Percentiles rank a stretch among this genome's conserved stretches.
Evolutionary conservation across 2,888 invertebrate genomes (phyloP).

Genomic region (Eupsilia transversa): DNA sequence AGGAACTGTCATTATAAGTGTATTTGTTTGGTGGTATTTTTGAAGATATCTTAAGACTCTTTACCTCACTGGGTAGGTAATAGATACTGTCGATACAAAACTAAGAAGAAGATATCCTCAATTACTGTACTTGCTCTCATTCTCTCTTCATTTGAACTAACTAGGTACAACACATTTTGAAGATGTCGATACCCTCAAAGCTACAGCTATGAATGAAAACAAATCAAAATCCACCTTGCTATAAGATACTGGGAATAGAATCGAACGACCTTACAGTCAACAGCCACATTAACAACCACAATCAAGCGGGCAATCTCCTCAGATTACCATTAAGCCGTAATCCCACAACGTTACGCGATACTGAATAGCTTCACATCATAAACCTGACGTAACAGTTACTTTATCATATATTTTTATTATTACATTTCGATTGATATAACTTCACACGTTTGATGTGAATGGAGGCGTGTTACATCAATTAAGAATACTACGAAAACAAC

Average conservation of each 20-base stretch:
- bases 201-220: background rate
- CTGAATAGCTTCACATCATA: constrained; percentile 44
- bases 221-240: too few species aligned
- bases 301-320: constrained; percentile 29
- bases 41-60: background rate
- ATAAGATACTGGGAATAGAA: too few species aligned
- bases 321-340: constrained; percentile 35
- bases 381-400: constrained; percentile 47
- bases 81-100: background rate
- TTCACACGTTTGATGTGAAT: constrained; percentile 48
- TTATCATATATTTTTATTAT: constrained; percentile 30
- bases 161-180: too few species aligned
- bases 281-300: constrained; percentile 26
- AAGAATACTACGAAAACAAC: constrained; percentile 16
- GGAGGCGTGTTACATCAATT: constrained; percentile 31
- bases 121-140: too few species aligned
- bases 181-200: background rate
- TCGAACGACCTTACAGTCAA: constrained; percentile 11
- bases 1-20: background rate
- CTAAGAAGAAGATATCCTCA: background rate
- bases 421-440: constrained; percentile 34
- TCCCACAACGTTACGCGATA: constrained; percentile 48
- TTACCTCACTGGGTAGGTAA: background rate
- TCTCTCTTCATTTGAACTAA: background rate
- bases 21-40: background rate